Evolutionary conservation across 2,888 invertebrate species (phyloP), one percentile per base, ranked within the genome.

Genomic region (Tortrix viridana): DNA sequence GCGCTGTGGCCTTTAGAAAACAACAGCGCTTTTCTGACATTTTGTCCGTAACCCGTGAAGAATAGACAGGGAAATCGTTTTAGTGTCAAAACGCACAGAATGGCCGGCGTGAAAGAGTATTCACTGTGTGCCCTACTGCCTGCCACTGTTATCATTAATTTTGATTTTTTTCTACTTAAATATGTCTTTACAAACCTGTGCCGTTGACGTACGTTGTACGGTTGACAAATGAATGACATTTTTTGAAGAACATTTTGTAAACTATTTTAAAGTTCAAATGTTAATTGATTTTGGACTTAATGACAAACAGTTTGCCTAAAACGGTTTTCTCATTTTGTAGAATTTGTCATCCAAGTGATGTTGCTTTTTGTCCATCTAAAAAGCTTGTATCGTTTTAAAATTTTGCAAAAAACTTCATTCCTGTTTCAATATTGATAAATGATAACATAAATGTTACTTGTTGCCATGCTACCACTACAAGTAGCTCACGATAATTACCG

Each of bases 91-190:
- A 53, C 38, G 38, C 41, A 70, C 65, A 69, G 70, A 73, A 70
- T 73, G 71, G 65, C 74, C 72, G 77, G 75, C 81, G 79, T 79
- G 84, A 82, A 79, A 78, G 77, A 75, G 78, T 78, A 82, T 82
- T 82, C 84, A 81, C 81, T 76, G 73, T 86, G 88, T 88, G 88
- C 86, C 87, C 85, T 85, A 80, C 85, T 84, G 79, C 79, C 85
- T 86, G 89, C 88, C 89, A 87, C 82, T 79, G 83, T 85, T 88
- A 88, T 89, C 90, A 92, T 92, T 92, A 92, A 91, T 92, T 92
- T 88, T 86, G 87, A 88, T 89, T 91, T 91, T 90, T 91, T 89
- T 84, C 84, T 84, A 84, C 85, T 87, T 84, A 89, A 88, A 88
- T 85, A 85, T 89, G 86, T 88, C 90, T 90, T 90, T 90, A 89